Conservation (phyloP, 2,113 vertebrate genomes). For the Noturus placidus region DNA sequence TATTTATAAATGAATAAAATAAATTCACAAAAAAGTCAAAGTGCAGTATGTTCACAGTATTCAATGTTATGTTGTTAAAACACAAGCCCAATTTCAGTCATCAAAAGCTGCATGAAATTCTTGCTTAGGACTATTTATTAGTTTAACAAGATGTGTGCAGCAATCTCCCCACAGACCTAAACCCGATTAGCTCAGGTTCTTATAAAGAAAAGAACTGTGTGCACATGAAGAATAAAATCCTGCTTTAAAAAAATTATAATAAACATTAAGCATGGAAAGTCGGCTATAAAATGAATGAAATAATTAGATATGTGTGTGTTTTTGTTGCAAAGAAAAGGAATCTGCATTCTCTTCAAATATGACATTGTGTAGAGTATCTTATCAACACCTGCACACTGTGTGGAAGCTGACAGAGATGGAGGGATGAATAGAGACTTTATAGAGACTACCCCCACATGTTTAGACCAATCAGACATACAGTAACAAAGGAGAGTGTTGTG, state of each 20-base stretch:
- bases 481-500: background rate
- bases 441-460: slow-evolving; percentile 61
- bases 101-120: slow-evolving; percentile 12
- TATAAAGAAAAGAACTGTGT: background rate
- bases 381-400: background rate
- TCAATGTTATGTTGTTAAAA: background rate
- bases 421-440: background rate
- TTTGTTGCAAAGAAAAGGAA: background rate
- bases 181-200: slow-evolving; percentile 2
- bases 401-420: background rate
- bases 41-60: background rate
- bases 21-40: background rate
- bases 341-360: background rate
- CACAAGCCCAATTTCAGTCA: background rate
- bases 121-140: slow-evolving; percentile 2
- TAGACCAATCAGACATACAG: slow-evolving; percentile 22
- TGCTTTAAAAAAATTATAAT: background rate
- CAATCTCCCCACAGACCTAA: background rate
- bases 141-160: background rate
- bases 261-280: background rate
- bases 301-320: background rate
- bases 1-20: background rate
- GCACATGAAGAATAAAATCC: background rate
- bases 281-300: background rate
- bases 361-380: background rate